Base-by-base conservation (phyloP, 2,888 invertebrate species). In the Chirona hameri region DNA sequence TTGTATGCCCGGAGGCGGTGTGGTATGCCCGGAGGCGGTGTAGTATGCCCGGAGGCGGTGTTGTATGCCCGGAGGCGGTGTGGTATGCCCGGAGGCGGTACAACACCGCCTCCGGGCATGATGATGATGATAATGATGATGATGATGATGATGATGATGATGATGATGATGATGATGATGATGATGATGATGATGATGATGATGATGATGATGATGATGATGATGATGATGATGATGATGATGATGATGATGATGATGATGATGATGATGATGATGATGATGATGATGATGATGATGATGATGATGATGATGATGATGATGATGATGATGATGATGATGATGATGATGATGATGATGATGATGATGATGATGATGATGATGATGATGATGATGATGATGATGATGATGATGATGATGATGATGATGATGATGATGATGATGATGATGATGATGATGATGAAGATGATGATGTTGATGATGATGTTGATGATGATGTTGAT, bases 211-310 rank as follows among this genome's bases (percentile, higher is more conserved):
- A n/a, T n/a, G n/a, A n/a, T n/a, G n/a, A n/a, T n/a, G n/a, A n/a
- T n/a, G n/a, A n/a, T n/a, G n/a, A n/a, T n/a, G n/a, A n/a, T n/a
- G n/a, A n/a, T 79, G 79, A 79, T 79, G 79, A 27, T 79, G 79
- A 79, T 27, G n/a, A 21, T 18, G 15, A 27, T 15, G 15, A 21
- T 15, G 27, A 18, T 15, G 27, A 80, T 80, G 39, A 80, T 80
- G 46, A 48, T 81, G 46, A 81, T 81, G 46, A 81, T 81, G 46
- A 81, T 81, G 46, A 81, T 48, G 46, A 81, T 48, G 46, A 81
- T 48, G 46, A 81, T 81, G 46, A 81, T 81, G n/a, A 81, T 81
- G n/a, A 12, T 48, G 52, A 52, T 52, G 46, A 52, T 48, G 46
- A 14, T 52, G 10, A 52, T 9, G 46, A 81, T 52, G 81, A 31